These are phyloP conservation scores for Linhomoeus sp. DNA, from an alignment of 2,888 invertebrate species.

Conservation along the genomic window DNA sequence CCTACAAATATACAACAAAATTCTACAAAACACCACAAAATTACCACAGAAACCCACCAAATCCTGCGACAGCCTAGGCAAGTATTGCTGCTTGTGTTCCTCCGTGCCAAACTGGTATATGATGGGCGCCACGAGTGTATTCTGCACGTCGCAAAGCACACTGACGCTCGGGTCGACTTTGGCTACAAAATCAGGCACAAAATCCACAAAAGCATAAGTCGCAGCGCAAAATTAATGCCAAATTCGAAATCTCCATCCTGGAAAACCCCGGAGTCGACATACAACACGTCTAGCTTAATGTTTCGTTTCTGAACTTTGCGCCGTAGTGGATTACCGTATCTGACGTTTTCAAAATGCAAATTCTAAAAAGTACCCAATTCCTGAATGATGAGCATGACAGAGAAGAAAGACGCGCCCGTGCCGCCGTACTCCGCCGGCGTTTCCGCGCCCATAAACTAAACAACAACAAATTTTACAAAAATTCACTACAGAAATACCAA, in stretches of 20 bases:
- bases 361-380: too few species aligned
- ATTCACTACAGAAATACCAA: too few species aligned
- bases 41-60: slow-evolving; percentile 41
- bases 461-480: too few species aligned
- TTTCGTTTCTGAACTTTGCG: too few species aligned
- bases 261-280: too few species aligned
- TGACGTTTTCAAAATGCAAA: too few species aligned
- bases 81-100: slow-evolving; percentile 72
- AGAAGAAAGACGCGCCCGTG: slow-evolving; percentile 67
- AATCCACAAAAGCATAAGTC: too few species aligned
- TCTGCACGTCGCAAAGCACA: slow-evolving; percentile 77
- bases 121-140: slow-evolving; percentile 69
- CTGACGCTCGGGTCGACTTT: slow-evolving; percentile 74
- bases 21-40: background rate
- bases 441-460: slow-evolving; percentile 69
- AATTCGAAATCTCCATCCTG: too few species aligned
- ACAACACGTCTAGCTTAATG: too few species aligned
- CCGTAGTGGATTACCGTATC: too few species aligned
- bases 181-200: too few species aligned
- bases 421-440: slow-evolving; percentile 68
- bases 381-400: slow-evolving; percentile 69
- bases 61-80: slow-evolving; percentile 59
- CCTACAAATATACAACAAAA: slow-evolving; percentile 34
- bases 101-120: slow-evolving; percentile 59
- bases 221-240: too few species aligned